A percentile compares a stretch with the other conserved stretches of the same genome.
phyloP scores from a whole-genome alignment of 2,113 vertebrate genomes.

The Triplophysa rosa region DNA sequence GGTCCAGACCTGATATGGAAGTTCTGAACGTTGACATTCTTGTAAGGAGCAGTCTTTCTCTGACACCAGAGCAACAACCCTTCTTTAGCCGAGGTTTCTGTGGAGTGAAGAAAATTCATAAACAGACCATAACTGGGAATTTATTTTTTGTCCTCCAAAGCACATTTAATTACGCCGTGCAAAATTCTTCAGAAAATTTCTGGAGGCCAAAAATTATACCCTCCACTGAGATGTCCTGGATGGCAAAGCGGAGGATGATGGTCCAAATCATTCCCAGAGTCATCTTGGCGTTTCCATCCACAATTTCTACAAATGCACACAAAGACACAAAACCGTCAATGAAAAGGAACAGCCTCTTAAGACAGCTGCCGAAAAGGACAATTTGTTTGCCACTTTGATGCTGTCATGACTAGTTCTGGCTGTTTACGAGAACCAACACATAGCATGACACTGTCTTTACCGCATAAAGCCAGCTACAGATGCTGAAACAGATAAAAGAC shows the following conservation, averaged over 20 bases:
- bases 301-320: slow-evolving; percentile 80
- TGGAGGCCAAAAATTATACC: slow-evolving; percentile 66
- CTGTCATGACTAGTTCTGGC: too few species aligned
- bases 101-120: neutral
- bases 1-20: slow-evolving; percentile 88
- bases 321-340: neutral
- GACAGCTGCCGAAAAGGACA: too few species aligned
- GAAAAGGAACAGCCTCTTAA: neutral
- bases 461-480: too few species aligned
- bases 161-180: neutral
- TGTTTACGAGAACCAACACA: too few species aligned
- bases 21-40: slow-evolving; percentile 97
- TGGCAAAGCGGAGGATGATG: slow-evolving; percentile 94
- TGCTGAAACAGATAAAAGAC: too few species aligned
- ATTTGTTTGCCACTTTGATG: too few species aligned
- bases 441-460: too few species aligned
- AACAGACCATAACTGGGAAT: neutral
- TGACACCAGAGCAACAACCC: slow-evolving; percentile 94
- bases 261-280: slow-evolving; percentile 99
- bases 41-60: slow-evolving; percentile 93
- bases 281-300: slow-evolving; percentile 95
- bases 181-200: neutral
- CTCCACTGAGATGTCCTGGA: slow-evolving; percentile 97
- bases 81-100: slow-evolving; percentile 96
- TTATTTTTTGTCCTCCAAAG: neutral